Base-by-base conservation (phyloP, 2,113 vertebrate species). In the Callopanchax toddi region DNA sequence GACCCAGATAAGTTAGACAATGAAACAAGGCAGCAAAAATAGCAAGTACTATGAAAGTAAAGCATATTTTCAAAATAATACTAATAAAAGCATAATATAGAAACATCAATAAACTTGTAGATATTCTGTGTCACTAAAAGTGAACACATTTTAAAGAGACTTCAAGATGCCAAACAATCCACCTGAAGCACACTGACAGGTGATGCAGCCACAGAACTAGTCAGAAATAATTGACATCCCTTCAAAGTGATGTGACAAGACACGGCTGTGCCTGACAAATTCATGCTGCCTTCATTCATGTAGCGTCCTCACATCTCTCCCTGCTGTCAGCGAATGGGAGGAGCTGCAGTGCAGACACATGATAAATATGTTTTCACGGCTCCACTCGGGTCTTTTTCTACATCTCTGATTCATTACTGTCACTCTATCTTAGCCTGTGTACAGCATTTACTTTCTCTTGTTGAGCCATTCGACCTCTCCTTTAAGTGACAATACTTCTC, bases 201-300 rank as follows among this genome's bases (percentile, higher is more conserved):
- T 71, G 76, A 53, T 26, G 46, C 43, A 23, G 48, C 52, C 20
- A 21, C 46, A 23, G 37, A 29, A 63, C 20, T 26, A 49, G 66
- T 58, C 54, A 70, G 0, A n/a, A 61, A 61, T 50, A 46, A 73
- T 53, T 68, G 79, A 73, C 79, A 71, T 58, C 42, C 8, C 26
- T 23, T 71, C 22, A 75, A 52, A 60, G 37, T 60, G 74, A 79
- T 13, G 36, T 2, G 44, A 60, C 3, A 13, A 51, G 58, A 53
- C 43, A 40, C 11, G n/a, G 54, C 21, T 70, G 72, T 13, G 3
- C 56, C 52, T 36, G 68, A 82, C 67, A 73, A 44, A 54, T 74
- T 20, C 10, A 0, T 1, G 25, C 42, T 20, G 18, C 5, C 34
- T 65, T 18, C 6, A 1, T 29, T 56, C 54, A 50, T 50, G 45